Evolutionary conservation across 2,888 invertebrate species (phyloP).

Genomic region (Polymixis lichenea): DNA sequence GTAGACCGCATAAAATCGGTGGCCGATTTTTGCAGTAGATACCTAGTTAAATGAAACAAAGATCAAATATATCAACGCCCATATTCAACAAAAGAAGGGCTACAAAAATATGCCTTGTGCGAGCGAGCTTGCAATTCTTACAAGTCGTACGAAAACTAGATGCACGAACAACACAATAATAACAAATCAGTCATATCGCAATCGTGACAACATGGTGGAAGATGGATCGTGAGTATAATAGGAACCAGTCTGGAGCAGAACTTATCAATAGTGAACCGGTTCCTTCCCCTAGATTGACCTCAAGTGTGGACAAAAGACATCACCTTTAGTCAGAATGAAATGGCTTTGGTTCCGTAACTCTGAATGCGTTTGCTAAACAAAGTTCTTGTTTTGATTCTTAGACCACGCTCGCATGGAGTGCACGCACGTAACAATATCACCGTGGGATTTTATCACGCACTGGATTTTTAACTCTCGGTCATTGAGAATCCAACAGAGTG

Average conservation of each 20-base stretch:
- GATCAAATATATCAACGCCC: too few relatives aligned
- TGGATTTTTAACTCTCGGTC: too few relatives aligned
- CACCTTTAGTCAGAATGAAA: neutral
- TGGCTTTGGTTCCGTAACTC: neutral
- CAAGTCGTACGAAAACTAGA: neutral
- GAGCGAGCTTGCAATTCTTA: neutral
- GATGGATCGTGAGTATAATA: conserved; percentile 26
- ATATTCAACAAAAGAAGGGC: too few relatives aligned
- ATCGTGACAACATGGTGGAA: neutral
- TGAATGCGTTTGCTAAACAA: neutral
- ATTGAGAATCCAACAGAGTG: too few relatives aligned
- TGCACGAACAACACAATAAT: conserved; percentile 8
- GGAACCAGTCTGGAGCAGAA: conserved; percentile 13
- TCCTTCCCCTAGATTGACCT: conserved; percentile 26
- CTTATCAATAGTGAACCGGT: conserved; percentile 28
- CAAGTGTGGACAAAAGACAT: neutral
- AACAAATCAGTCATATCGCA: conserved; percentile 11
- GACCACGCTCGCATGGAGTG: too few relatives aligned
- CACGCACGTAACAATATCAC: too few relatives aligned
- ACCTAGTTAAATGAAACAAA: too few relatives aligned
- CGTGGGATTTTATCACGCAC: too few relatives aligned
- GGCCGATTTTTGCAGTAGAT: too few relatives aligned
- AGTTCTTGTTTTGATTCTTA: neutral
- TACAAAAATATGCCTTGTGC: too few relatives aligned
- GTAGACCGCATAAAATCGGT: too few relatives aligned